Evolutionary conservation across 2,113 vertebrate genomes (phyloP).

Genomic region (Rhagologus leucostigma): DNA sequence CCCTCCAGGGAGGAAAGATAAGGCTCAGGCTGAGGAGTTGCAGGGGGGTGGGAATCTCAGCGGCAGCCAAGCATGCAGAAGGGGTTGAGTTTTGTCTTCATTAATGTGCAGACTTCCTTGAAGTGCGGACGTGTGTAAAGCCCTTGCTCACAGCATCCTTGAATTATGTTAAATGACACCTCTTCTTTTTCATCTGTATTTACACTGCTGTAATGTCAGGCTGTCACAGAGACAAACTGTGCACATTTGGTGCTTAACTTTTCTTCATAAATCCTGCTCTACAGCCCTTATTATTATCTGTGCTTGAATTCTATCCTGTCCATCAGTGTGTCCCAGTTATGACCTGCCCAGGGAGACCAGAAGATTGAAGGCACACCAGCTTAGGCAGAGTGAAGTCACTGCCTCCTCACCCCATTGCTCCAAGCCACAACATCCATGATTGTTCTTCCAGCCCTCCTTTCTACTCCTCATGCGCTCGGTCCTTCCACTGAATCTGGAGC

Average conservation of each 20-base stretch:
- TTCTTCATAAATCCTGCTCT: constrained; percentile 40
- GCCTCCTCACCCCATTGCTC: not conserved
- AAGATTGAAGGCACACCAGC: not conserved
- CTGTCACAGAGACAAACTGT: constrained; percentile 34
- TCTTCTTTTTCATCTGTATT: constrained; percentile 32
- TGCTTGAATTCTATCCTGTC: not conserved
- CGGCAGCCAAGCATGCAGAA: not conserved
- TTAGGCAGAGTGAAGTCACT: not conserved
- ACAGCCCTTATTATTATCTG: not conserved
- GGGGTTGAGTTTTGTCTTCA: not conserved
- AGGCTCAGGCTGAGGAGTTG: not conserved
- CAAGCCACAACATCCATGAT: not conserved
- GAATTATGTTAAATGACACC: constrained; percentile 11
- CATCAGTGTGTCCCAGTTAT: not conserved
- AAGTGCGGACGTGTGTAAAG: not conserved
- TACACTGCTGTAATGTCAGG: constrained; percentile 21
- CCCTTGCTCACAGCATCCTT: not conserved
- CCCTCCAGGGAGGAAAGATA: not conserved
- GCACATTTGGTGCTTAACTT: constrained; percentile 36
- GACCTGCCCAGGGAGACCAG: not conserved
- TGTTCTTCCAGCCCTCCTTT: not conserved
- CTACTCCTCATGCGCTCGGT: accelerated
- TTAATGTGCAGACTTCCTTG: not conserved
- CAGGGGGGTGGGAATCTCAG: not conserved
- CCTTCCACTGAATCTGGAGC: not conserved